Percentiles rank a stretch among this genome's conserved stretches.
Evolutionary conservation across 2,888 invertebrate species (phyloP).

Genomic region (Neelides folsomi): DNA sequence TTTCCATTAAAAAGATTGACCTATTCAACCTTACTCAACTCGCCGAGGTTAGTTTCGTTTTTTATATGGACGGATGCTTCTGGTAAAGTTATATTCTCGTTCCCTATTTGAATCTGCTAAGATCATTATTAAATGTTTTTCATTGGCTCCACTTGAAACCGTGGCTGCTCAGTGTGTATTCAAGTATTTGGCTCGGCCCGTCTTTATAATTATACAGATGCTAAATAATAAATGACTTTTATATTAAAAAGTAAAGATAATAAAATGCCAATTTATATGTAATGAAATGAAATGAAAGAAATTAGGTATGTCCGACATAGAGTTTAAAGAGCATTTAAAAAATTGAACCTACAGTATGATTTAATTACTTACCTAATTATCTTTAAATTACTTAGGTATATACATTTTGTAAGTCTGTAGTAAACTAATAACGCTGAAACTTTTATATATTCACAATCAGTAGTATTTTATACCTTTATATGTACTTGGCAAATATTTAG

Average conservation of each 20-base stretch:
- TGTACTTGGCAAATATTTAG: no score
- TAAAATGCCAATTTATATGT: no score
- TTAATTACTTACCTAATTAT: no score
- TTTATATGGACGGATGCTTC: background rate
- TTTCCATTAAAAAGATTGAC: constrained; percentile 38
- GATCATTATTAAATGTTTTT: constrained; percentile 1
- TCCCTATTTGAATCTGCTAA: background rate
- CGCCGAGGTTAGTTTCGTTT: constrained; percentile 43
- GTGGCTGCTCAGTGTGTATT: background rate
- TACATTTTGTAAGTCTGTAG: no score
- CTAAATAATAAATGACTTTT: background rate
- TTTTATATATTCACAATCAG: no score
- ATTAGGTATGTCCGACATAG: background rate
- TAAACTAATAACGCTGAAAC: no score
- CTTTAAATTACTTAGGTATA: no score
- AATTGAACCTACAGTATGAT: no score
- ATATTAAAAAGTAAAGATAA: no score
- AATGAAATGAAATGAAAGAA: no score
- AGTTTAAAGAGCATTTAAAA: no score
- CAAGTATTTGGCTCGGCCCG: background rate
- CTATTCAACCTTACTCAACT: constrained; percentile 61
- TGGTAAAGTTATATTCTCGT: background rate
- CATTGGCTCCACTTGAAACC: background rate
- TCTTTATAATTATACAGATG: background rate
- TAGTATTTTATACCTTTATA: no score